Evolutionary conservation across 2,113 vertebrate genomes (phyloP).

Genomic region (Syrmaticus mikado): DNA sequence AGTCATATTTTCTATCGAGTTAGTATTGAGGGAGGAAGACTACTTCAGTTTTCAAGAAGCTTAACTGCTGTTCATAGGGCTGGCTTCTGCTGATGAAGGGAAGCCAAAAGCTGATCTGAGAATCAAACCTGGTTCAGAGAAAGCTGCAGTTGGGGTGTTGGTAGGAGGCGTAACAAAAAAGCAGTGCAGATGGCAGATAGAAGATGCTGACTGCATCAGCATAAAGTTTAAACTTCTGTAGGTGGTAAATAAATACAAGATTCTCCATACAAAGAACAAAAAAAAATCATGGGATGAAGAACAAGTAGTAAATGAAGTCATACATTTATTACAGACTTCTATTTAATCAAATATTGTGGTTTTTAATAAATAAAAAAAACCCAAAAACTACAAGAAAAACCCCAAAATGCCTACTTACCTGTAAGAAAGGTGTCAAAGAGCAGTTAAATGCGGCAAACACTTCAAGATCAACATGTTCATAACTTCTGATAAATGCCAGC

Average conservation of each 20-base stretch:
- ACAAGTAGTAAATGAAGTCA: not conserved
- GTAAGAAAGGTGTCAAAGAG: not conserved
- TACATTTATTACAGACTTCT: not conserved
- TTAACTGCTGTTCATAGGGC: not conserved
- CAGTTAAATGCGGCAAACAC: fast-evolving
- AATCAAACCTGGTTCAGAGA: not conserved
- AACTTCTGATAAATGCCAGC: not conserved
- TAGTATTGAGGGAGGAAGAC: not conserved
- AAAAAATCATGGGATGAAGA: not conserved
- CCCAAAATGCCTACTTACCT: not conserved
- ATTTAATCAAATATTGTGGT: not conserved
- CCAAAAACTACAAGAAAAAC: no score
- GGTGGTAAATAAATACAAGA: not conserved
- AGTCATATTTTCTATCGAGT: not conserved
- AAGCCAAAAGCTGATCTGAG: not conserved
- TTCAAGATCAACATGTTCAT: not conserved
- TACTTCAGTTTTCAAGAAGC: not conserved
- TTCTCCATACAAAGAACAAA: not conserved
- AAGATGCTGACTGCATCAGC: not conserved
- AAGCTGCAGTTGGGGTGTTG: no score
- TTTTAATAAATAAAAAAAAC: not conserved
- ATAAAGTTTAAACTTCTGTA: not conserved
- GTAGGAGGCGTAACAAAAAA: no score
- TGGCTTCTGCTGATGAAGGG: not conserved
- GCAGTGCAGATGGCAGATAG: no score